Evolutionary conservation across 2,888 invertebrate species (phyloP), one percentile per base, ranked within the genome.

Genomic region (Catocala nupta): DNA sequence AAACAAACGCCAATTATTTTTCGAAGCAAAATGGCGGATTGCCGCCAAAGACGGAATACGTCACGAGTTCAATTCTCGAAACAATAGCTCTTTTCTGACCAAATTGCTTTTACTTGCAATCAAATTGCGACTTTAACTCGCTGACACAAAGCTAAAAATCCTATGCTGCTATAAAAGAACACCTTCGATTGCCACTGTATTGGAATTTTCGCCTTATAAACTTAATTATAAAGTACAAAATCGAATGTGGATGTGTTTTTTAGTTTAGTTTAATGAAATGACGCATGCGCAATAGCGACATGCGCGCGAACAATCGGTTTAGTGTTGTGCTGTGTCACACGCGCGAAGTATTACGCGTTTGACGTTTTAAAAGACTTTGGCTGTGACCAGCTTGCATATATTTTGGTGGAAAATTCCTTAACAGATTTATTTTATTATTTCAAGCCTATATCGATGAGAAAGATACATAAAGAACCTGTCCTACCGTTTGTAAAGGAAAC

Each of bases 251-350:
- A 1, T 12, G 33, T 5, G 5, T 34, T 12, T 9, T 0, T 25
- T 11, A 42, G 11, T 48, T 12, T 60, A 11, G 25, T 59, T 44
- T 52, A 59, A 64, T 65, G 56, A 59, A 68, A 60, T 75, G 75
- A 77, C 77, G 81, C 77, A 80, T 72, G 79, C 77, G 74, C 59
- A 66, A 59, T 68, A 59, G 54, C 63, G 67, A 80, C 69, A 73
- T 75, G 76, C 72, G 75, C 73, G 62, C 59, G 76, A 84, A 85
- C 85, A 86, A 84, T 84, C 68, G 73, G 42, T 70, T 68, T 65
- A 73, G 78, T 82, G 79, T 82, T 81, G 73, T 49, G 75, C 11
- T 39, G 36, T 45, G 56, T 51, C 74, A 65, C 63, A 72, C 70
- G 72, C 68, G 68, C 65, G 71, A 81, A 81, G 58, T 73, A 68